Evolutionary conservation across 2,888 invertebrate species (phyloP).

Genomic region (Buathra laborator): DNA sequence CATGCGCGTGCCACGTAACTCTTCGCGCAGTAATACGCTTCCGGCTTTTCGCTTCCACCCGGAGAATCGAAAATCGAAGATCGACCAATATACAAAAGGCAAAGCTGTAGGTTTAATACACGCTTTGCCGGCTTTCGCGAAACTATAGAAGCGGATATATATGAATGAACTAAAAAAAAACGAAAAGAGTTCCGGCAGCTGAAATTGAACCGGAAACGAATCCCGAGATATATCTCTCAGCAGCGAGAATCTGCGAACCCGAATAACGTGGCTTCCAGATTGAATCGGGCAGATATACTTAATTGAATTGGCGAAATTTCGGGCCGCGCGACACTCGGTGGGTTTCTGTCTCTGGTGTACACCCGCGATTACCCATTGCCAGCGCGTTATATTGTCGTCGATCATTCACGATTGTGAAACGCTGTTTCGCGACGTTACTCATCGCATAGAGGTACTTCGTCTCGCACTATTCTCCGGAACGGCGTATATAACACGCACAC

Average conservation of each 20-base stretch:
- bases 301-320: constrained; percentile 69
- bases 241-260: neutral
- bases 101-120: neutral
- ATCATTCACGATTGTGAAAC: constrained; percentile 67
- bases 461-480: constrained; percentile 37
- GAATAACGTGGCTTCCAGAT: neutral
- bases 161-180: neutral
- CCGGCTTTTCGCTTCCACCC: neutral
- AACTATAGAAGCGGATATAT: neutral
- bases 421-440: constrained; percentile 60
- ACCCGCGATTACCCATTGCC: constrained; percentile 41
- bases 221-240: neutral
- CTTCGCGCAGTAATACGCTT: constrained; percentile 43
- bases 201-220: neutral
- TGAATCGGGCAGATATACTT: constrained; percentile 55
- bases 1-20: constrained; percentile 56
- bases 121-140: neutral
- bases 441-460: constrained; percentile 52
- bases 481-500: neutral
- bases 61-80: neutral
- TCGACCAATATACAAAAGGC: neutral
- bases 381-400: constrained; percentile 63
- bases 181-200: neutral
- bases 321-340: constrained; percentile 23
- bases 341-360: constrained; percentile 29